Evolutionary conservation across 2,113 vertebrate genomes (phyloP).

Genomic region (Delphinapterus leucas): DNA sequence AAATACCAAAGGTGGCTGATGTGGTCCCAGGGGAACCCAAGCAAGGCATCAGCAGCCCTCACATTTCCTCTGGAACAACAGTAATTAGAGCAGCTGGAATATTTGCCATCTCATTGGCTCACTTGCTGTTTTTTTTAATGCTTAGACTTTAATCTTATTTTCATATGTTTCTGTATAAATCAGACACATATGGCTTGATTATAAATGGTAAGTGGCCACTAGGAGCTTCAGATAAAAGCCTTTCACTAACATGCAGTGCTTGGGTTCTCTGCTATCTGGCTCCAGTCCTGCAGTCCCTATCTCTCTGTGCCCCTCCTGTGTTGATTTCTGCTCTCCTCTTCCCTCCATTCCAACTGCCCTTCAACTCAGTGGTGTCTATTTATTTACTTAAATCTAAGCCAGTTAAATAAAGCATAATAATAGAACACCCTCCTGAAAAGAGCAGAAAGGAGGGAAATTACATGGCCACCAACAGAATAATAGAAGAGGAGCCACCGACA

Average conservation of each 20-base stretch:
- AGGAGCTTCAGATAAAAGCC: slow-evolving; percentile 52
- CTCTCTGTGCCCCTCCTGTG: neutral
- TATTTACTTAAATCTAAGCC: slow-evolving; percentile 72
- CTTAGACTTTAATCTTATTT: slow-evolving; percentile 63
- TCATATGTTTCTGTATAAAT: slow-evolving; percentile 66
- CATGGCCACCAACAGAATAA: neutral
- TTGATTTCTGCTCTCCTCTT: neutral
- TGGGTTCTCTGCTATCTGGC: neutral
- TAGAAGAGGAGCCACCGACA: neutral
- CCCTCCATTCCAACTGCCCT: neutral
- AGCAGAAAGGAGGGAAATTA: slow-evolving; percentile 44
- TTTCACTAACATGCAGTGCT: neutral
- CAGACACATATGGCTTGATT: slow-evolving; percentile 50
- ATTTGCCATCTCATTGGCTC: neutral
- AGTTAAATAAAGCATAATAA: slow-evolving; percentile 69
- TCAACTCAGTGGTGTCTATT: slow-evolving; percentile 56
- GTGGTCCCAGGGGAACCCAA: neutral
- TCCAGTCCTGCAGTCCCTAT: neutral
- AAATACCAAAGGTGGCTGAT: neutral
- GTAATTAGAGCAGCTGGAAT: slow-evolving; percentile 47
- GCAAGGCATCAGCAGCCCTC: neutral
- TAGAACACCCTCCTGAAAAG: slow-evolving; percentile 56
- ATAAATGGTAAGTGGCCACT: slow-evolving; percentile 64
- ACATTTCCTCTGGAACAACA: neutral
- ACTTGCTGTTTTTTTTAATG: slow-evolving; percentile 7